Evolutionary conservation across 1,140 invertebrate species (phyloP).

Genomic region (Pissodes strobi): DNA sequence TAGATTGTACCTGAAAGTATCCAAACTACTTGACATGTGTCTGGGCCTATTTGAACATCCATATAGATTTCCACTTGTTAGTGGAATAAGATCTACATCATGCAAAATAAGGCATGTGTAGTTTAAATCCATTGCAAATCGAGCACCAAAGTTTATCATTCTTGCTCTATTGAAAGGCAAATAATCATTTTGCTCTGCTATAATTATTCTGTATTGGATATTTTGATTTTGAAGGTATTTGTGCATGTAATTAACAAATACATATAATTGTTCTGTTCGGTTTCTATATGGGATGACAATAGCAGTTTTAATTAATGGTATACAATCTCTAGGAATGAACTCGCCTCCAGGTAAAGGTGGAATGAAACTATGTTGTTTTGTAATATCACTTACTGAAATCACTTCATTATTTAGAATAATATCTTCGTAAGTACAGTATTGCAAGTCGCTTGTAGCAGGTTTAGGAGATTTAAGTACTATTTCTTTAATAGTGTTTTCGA

Average conservation of each 20-base stretch:
- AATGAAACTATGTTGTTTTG: constrained; percentile 1
- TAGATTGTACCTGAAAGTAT: constrained; percentile 83
- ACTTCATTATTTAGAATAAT: constrained; percentile 42
- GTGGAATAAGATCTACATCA: constrained; percentile 92
- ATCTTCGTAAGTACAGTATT: constrained; percentile 44
- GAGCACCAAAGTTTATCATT: constrained; percentile 90
- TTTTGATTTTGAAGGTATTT: constrained; percentile 85
- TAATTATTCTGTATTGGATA: constrained; percentile 80
- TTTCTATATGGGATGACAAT: constrained; percentile 90
- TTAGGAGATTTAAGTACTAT: constrained; percentile 24
- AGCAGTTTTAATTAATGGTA: constrained; percentile 76
- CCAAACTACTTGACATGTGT: constrained; percentile 91
- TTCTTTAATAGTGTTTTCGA: constrained; percentile 37
- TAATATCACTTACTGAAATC: constrained; percentile 35
- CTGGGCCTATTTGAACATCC: constrained; percentile 84
- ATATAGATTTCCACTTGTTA: constrained; percentile 89
- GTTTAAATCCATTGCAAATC: constrained; percentile 70
- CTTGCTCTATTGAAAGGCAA: constrained; percentile 90
- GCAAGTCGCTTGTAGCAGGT: constrained; percentile 28
- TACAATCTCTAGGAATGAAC: constrained; percentile 74
- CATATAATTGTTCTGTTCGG: constrained; percentile 75
- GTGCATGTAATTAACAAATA: constrained; percentile 88
- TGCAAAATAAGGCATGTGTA: constrained; percentile 93
- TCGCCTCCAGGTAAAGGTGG: constrained; percentile 64
- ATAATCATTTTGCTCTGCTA: constrained; percentile 83